Evolutionary conservation across 1,140 invertebrate species (phyloP), one percentile per base, ranked within the genome.

Genomic region (Orius insidiosus): DNA sequence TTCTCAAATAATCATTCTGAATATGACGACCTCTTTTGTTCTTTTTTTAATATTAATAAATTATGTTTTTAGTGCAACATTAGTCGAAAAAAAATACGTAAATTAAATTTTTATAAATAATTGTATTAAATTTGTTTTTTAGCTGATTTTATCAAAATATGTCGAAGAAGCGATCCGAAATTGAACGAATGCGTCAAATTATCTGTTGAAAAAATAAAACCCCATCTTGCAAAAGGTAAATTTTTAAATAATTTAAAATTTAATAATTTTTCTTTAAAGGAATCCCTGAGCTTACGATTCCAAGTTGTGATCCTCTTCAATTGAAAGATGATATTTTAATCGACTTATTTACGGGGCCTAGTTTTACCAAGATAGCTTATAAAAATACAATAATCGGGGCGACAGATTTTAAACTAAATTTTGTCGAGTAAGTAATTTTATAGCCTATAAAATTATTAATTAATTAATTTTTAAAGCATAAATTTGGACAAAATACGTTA

Each of bases 281-380:
- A 10, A 67, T 78, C 31, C 66, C 69, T 11, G 65, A 68, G 49
- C 68, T 74, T 19, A 62, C 61, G 6, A 68, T 79, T 31, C 75
- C 76, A 4, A 59, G 70, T 2, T 75, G 70, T 47, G 75, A 80
- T 52, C 76, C 76, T 0, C 58, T 78, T n/a, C 31, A 59, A 1
- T 24, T 24, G 7, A 24, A 24, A 24, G 24, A 24, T 7, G 24
- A 24, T 4, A 24, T 24, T 24, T 24, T 24, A 24, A 24, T 24
- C 24, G 24, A 24, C 7, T 7, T 24, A 4, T 24, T 24, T 24
- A 24, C 24, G 3, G 24, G 24, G 24, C 3, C 24, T 24, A 24
- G 24, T 24, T 24, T 24, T 24, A 24, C 24, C 24, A 24, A 24
- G 7, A 24, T 24, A 4, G 24, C 24, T 3, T 24, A 24, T 24